Base-by-base conservation (phyloP, 2,888 invertebrate genomes). In the Cartodere bifasciata region DNA sequence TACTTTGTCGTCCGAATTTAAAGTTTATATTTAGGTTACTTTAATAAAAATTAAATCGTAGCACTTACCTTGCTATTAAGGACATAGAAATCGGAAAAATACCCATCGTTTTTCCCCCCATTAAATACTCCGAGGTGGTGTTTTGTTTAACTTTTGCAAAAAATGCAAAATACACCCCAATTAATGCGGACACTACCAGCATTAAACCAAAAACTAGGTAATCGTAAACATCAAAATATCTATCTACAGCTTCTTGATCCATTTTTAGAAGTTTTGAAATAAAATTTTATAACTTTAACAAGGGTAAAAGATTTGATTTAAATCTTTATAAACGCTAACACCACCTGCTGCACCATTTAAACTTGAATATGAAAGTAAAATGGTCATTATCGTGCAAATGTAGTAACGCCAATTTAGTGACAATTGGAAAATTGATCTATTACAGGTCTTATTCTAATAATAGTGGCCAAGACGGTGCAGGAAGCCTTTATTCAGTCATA, bases 11-110 rank as follows among this genome's bases (percentile, higher is more conserved):
- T n/a, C n/a, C n/a, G n/a, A n/a, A n/a, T n/a, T n/a, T n/a, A n/a
- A n/a, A n/a, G n/a, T n/a, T n/a, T n/a, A n/a, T n/a, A n/a, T n/a
- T n/a, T n/a, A n/a, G n/a, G n/a, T n/a, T n/a, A n/a, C n/a, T n/a
- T 20, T 7, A 20, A n/a, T n/a, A n/a, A n/a, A n/a, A n/a, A n/a
- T n/a, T n/a, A n/a, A n/a, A n/a, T n/a, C n/a, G n/a, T n/a, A n/a
- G n/a, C n/a, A 38, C 46, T 59, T 68, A 79, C 79, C 79, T 79
- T 46, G 80, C 78, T 42, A 81, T 76, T 35, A 81, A 58, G 9
- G 79, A 80, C 76, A 80, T 78, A 29, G 80, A 77, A 49, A 81
- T 78, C 1, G 80, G 80, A 44, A 80, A 74, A 44, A 80, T 72
- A n/a, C 78, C 75, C 78, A 81, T 79, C 6, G 70, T 75, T 49